Conservation (phyloP, 2,888 invertebrate species). For the Sinelater perroti region DNA sequence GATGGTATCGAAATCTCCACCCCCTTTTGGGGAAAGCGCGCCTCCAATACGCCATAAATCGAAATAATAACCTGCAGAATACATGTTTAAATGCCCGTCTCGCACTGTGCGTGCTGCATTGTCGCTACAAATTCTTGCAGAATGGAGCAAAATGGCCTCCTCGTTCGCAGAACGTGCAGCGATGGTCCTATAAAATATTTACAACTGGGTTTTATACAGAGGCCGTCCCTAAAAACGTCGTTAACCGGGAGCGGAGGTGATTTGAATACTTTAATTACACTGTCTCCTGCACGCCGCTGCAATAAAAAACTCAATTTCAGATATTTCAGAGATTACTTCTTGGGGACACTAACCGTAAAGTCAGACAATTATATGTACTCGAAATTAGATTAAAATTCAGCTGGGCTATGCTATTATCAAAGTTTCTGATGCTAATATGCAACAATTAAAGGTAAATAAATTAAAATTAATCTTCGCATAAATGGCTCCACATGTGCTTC, state of each 20-base stretch:
- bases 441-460: no score
- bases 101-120: slow-evolving; percentile 36
- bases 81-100: slow-evolving; percentile 33
- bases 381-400: no score
- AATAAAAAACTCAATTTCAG: slow-evolving; percentile 30
- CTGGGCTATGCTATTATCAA: no score
- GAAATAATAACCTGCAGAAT: slow-evolving; percentile 35
- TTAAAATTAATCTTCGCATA: no score
- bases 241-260: slow-evolving; percentile 45
- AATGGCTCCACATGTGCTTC: no score
- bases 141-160: slow-evolving; percentile 42
- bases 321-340: slow-evolving; percentile 25
- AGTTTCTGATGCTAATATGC: no score
- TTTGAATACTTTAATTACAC: slow-evolving; percentile 54
- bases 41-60: slow-evolving; percentile 34
- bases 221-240: slow-evolving; percentile 41
- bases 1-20: background rate
- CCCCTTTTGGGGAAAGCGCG: slow-evolving; percentile 19
- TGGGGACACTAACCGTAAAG: no score
- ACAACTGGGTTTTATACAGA: slow-evolving; percentile 45
- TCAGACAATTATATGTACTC: no score
- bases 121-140: slow-evolving; percentile 41
- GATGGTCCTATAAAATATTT: slow-evolving; percentile 47
- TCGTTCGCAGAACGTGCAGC: slow-evolving; percentile 37
- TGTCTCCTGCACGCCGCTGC: slow-evolving; percentile 38